phyloP scores from a whole-genome alignment of 2,113 vertebrate genomes.

The Cromileptes altivelis region DNA sequence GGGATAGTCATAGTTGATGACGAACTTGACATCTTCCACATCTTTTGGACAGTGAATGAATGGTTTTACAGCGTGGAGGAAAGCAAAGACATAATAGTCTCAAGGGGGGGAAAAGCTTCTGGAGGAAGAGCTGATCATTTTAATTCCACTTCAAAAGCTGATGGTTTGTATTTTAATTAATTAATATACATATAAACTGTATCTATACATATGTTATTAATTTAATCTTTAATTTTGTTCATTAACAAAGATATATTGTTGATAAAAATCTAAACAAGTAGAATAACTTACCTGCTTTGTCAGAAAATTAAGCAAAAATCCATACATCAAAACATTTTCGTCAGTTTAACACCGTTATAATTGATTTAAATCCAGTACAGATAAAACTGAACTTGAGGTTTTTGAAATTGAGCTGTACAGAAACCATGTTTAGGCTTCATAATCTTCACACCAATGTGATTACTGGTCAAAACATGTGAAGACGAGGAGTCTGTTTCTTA shows the following conservation, averaged over 20 bases:
- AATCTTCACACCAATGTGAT: constrained; percentile 38
- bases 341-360: constrained; percentile 2
- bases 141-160: not conserved
- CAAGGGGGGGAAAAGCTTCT: not conserved
- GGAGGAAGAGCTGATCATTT: not conserved
- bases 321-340: constrained; percentile 22
- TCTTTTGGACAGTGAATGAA: constrained; percentile 82
- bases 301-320: constrained; percentile 39
- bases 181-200: not conserved
- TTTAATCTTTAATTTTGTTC: not conserved
- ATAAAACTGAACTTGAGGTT: constrained; percentile 9
- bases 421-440: constrained; percentile 34
- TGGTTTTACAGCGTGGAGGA: constrained; percentile 32
- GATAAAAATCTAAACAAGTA: constrained; percentile 15
- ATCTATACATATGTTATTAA: not conserved
- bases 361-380: not conserved
- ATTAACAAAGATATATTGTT: not conserved
- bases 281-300: constrained; percentile 69
- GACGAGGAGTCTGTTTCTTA: constrained; percentile 95
- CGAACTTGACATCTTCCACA: constrained; percentile 99
- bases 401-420: constrained; percentile 8
- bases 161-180: not conserved
- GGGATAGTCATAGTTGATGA: constrained; percentile 99
- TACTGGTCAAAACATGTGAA: constrained; percentile 51
- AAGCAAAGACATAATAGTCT: constrained; percentile 17